These are phyloP conservation scores for Pelosia muscerda DNA, from an alignment of 2,888 invertebrate species.

Conservation along the genomic window DNA sequence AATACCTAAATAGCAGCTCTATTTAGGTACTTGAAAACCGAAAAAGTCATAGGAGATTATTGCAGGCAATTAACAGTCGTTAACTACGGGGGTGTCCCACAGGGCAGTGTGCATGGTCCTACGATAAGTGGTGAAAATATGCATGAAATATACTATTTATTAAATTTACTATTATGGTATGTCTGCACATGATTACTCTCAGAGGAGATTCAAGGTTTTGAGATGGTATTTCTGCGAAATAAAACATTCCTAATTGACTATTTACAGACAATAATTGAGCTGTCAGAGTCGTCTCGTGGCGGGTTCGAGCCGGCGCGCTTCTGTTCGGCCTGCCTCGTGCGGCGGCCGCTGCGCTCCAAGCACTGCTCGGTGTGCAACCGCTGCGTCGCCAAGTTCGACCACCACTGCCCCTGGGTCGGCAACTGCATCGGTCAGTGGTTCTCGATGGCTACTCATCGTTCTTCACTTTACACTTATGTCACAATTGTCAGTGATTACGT, in stretches of 20 bases:
- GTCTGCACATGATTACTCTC: no score
- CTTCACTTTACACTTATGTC: no score
- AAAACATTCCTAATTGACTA: not conserved
- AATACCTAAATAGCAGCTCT: no score
- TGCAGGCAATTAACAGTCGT: not conserved
- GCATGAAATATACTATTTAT: no score
- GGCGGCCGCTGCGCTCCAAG: conserved; percentile 97
- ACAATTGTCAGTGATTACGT: no score
- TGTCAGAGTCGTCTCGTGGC: conserved; percentile 91
- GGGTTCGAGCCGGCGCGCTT: conserved; percentile 96
- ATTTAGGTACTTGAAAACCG: not conserved
- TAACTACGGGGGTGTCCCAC: not conserved
- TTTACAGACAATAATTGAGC: conserved; percentile 93
- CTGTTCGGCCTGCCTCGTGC: conserved; percentile 98
- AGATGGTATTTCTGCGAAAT: no score
- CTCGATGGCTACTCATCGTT: no score
- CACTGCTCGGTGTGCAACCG: conserved; percentile 98
- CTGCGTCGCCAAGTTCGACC: conserved; percentile 98
- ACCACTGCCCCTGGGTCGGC: conserved; percentile 99
- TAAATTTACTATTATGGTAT: not conserved
- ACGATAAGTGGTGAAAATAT: not conserved
- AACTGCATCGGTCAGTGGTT: conserved; percentile 95
- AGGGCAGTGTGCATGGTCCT: not conserved
- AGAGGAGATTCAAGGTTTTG: no score
- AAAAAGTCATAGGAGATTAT: not conserved